Evolutionary conservation across 2,888 invertebrate species (phyloP).

Genomic region (Drosophila melanosoma): DNA sequence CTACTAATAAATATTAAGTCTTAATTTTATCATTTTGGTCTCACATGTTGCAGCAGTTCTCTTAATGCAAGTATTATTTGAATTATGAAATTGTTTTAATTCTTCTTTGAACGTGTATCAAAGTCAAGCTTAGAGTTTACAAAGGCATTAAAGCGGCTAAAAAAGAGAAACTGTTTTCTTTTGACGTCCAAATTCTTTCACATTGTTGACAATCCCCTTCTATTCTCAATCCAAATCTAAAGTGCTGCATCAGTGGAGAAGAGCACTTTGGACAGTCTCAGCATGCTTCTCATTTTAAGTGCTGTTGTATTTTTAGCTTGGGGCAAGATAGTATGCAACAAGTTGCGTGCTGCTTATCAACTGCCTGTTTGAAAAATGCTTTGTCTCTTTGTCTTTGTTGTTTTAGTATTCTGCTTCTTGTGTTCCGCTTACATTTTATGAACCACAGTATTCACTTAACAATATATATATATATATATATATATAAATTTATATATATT

Average conservation of each 20-base stretch:
- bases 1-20: neutral
- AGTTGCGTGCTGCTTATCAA: conserved; percentile 50
- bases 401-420: neutral
- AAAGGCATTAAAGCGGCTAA: neutral
- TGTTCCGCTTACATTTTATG: neutral
- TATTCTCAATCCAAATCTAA: conserved; percentile 1
- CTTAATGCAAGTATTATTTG: too few relatives aligned
- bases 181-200: neutral
- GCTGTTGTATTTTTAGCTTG: conserved; percentile 27
- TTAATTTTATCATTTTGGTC: neutral
- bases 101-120: neutral
- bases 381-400: neutral
- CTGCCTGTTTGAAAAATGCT: conserved; percentile 3
- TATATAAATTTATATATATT: neutral
- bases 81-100: neutral
- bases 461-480: neutral
- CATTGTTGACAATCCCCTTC: conserved; percentile 19
- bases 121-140: neutral
- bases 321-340: conserved; percentile 53
- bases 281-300: conserved; percentile 11
- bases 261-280: conserved; percentile 5
- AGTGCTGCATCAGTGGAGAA: neutral
- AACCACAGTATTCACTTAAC: neutral
- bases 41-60: neutral
- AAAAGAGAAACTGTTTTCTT: neutral